phyloP scores from a whole-genome alignment of 2,797 vertebrate species.

The Gymnopithys bicolor region DNA sequence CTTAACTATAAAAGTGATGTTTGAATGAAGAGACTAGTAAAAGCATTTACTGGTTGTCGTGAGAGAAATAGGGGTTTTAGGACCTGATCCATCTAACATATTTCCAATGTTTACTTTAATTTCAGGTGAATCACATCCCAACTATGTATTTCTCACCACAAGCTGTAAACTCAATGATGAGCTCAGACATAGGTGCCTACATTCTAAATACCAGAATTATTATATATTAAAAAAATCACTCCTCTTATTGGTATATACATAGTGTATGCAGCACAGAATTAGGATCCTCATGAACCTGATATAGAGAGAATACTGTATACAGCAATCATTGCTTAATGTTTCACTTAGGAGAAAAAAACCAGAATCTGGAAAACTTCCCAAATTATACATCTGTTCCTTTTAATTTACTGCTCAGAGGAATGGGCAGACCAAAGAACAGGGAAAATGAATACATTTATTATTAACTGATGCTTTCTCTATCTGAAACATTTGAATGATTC shows the following conservation, averaged over 20 bases:
- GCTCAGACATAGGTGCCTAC: not conserved
- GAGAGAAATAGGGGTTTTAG: not conserved
- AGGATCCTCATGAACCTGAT: not conserved
- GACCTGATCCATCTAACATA: not conserved
- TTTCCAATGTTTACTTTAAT: not conserved
- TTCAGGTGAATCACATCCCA: not conserved
- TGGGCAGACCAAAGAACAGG: not conserved
- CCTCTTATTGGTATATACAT: not conserved
- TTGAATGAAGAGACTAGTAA: not conserved
- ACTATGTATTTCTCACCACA: not conserved
- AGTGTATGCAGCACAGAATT: not conserved
- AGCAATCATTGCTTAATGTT: not conserved
- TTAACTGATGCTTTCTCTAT: not conserved
- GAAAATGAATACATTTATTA: not conserved
- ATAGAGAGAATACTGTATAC: not conserved
- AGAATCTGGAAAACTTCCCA: slow-evolving; percentile 14
- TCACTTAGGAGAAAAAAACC: not conserved
- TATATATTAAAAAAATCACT: not conserved
- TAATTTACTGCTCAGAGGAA: slow-evolving; percentile 10
- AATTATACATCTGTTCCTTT: slow-evolving; percentile 34
- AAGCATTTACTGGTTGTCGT: not conserved
- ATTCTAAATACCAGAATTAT: not conserved
- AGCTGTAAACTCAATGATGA: not conserved
- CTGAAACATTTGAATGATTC: not conserved
- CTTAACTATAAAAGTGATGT: not conserved